Percentiles rank a stretch among this genome's conserved stretches.
Evolutionary conservation across 2,113 vertebrate species (phyloP).

Genomic region (Bubo bubo): DNA sequence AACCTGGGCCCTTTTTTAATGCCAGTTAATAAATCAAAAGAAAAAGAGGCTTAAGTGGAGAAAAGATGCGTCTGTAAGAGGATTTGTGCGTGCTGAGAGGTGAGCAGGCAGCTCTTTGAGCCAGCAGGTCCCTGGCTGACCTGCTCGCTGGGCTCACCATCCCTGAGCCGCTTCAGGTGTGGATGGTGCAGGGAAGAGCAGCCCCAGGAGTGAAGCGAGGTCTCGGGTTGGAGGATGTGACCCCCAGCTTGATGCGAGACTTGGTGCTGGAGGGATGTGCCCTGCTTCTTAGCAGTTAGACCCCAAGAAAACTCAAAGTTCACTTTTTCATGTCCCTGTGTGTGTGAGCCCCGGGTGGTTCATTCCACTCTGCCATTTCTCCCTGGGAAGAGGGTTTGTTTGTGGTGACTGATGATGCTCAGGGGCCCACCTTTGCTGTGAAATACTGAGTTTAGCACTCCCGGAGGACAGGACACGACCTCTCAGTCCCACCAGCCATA

Average conservation of each 20-base stretch:
- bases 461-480: not conserved
- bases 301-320: not conserved
- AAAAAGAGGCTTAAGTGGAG: not conserved
- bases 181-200: not conserved
- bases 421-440: not conserved
- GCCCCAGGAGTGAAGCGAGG: not conserved
- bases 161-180: not conserved
- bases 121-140: too few species aligned
- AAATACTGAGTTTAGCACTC: fast-evolving
- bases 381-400: not conserved
- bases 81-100: not conserved
- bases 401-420: fast-evolving
- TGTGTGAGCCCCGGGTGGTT: not conserved
- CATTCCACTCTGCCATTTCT: fast-evolving
- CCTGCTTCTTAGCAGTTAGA: not conserved
- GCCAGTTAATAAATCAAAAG: not conserved
- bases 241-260: fast-evolving
- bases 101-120: fast-evolving
- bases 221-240: not conserved
- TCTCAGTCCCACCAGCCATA: not conserved
- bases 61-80: fast-evolving
- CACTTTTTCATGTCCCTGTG: fast-evolving
- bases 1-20: not conserved
- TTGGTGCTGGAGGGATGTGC: not conserved
- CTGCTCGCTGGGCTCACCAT: not conserved